A percentile compares a stretch with the other conserved stretches of the same genome.
Evolutionary conservation across 2,797 vertebrate genomes (phyloP).

Genomic region (Lerista edwardsae): DNA sequence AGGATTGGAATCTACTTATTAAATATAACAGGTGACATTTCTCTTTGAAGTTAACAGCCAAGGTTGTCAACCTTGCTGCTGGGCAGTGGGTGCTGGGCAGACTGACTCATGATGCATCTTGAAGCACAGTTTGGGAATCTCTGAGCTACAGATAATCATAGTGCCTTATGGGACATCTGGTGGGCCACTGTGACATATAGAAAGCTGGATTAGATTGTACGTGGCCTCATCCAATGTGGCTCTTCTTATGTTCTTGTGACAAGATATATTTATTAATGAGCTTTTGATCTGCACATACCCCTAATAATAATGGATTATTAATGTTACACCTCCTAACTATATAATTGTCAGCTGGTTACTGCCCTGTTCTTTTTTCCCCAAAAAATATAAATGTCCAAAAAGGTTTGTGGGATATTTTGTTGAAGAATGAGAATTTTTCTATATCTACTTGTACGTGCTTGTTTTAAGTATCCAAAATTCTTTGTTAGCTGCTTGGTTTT

Average conservation of each 20-base stretch:
- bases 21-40: slow-evolving; percentile 81
- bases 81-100: too few species aligned
- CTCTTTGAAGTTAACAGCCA: slow-evolving; percentile 75
- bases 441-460: slow-evolving; percentile 55
- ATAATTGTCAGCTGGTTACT: accelerated
- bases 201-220: too few species aligned
- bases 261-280: neutral
- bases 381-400: slow-evolving; percentile 57
- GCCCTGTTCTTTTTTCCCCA: accelerated
- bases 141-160: too few species aligned
- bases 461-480: slow-evolving; percentile 61
- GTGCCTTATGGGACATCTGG: too few species aligned
- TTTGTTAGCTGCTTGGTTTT: slow-evolving; percentile 75
- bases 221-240: too few species aligned
- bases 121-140: too few species aligned
- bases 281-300: neutral
- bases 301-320: accelerated
- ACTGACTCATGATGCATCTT: too few species aligned
- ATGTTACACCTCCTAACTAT: neutral
- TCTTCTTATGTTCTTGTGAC: too few species aligned
- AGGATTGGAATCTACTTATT: slow-evolving; percentile 73
- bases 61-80: slow-evolving; percentile 26
- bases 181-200: too few species aligned
- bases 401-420: slow-evolving; percentile 9
- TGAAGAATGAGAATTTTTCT: slow-evolving; percentile 63